These are phyloP conservation scores for Oreortyx pictus DNA, from an alignment of 2,797 vertebrate species.

Conservation along the genomic window DNA sequence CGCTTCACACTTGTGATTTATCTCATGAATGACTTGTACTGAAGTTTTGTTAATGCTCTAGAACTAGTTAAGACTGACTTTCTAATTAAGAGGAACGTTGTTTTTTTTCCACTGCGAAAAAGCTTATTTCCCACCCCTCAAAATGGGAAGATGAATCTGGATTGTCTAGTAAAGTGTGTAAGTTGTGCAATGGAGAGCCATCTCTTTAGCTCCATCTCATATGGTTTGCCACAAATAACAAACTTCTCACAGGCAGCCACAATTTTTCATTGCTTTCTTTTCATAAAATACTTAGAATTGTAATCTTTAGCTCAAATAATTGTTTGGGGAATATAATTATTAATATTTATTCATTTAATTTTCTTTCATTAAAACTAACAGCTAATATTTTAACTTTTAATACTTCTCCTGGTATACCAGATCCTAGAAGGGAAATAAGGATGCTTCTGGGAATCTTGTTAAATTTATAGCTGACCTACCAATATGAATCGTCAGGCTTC, in stretches of 20 bases:
- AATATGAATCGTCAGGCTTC: constrained; percentile 19
- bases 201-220: not conserved
- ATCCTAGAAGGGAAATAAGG: constrained; percentile 22
- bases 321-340: constrained; percentile 41
- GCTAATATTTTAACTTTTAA: constrained; percentile 13
- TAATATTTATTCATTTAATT: constrained; percentile 65
- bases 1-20: not conserved
- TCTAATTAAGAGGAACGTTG: not conserved
- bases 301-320: not conserved
- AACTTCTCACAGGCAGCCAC: not conserved
- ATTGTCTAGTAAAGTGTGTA: not conserved
- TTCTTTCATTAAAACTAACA: constrained; percentile 49
- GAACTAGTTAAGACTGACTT: not conserved
- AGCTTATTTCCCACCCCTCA: not conserved
- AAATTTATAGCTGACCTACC: constrained; percentile 20
- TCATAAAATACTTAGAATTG: not conserved
- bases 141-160: not conserved
- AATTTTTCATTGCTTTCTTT: constrained; percentile 5
- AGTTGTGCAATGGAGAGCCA: not conserved
- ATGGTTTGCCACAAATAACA: not conserved
- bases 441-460: constrained; percentile 11
- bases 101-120: not conserved
- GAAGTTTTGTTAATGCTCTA: not conserved
- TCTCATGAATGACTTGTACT: fast-evolving
- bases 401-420: constrained; percentile 2